These are phyloP conservation scores for Thalassoma bifasciatum DNA, from an alignment of 2,113 vertebrate species.

Conservation along the genomic window DNA sequence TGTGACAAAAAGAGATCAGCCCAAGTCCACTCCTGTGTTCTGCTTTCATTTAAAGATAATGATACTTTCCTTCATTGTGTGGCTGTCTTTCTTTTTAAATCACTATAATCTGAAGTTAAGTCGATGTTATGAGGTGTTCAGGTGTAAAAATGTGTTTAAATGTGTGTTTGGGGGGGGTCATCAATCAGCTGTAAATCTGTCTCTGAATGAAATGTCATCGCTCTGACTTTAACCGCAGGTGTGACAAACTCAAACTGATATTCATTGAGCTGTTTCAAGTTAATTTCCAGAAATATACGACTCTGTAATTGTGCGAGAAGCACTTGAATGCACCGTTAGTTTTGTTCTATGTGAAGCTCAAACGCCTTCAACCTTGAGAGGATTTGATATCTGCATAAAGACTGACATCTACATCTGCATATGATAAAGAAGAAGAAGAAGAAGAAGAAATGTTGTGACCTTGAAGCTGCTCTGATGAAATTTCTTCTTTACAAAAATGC, in stretches of 20 bases:
- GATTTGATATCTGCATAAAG: background rate
- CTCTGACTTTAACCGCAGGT: background rate
- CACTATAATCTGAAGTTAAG: too few species aligned
- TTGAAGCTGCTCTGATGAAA: conserved; percentile 2
- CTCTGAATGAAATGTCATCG: background rate
- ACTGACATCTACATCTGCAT: background rate
- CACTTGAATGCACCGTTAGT: conserved; percentile 12
- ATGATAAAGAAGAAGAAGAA: background rate
- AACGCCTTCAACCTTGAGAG: conserved; percentile 1
- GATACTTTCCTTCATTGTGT: too few species aligned
- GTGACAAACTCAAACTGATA: background rate
- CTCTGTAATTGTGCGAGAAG: conserved; percentile 3
- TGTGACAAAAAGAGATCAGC: too few species aligned
- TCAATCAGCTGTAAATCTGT: conserved; percentile 1
- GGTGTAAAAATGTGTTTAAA: background rate
- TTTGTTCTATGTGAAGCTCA: background rate
- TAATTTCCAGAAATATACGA: conserved; percentile 11
- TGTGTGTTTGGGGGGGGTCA: background rate
- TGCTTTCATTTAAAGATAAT: too few species aligned
- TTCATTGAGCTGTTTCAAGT: conserved; percentile 7
- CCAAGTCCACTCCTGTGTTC: too few species aligned
- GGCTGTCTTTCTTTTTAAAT: too few species aligned
- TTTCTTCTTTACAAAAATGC: background rate
- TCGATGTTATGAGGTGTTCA: background rate
- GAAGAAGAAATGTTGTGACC: background rate